These are phyloP conservation scores for Drosophila ustulata DNA, from an alignment of 2,888 invertebrate species.

Conservation along the genomic window DNA sequence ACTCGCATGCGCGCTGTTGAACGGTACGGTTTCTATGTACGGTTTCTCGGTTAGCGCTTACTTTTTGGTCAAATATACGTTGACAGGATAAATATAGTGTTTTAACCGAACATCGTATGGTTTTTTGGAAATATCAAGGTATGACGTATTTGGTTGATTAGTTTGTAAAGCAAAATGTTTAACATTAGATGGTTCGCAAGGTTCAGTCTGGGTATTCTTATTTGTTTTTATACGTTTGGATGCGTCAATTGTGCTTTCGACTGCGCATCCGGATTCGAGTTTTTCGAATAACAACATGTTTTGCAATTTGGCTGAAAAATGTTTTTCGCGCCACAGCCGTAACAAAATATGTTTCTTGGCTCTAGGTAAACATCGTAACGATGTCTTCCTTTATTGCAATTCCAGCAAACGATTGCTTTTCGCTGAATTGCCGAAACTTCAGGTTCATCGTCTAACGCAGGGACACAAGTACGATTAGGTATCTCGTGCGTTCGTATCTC, in stretches of 20 bases:
- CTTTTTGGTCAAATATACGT: too few species aligned
- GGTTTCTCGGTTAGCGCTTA: too few species aligned
- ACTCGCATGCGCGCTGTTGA: background rate
- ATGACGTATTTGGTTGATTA: too few species aligned
- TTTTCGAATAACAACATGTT: background rate
- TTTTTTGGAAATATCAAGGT: background rate
- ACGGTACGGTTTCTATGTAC: background rate
- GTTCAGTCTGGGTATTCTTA: background rate
- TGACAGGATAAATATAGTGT: too few species aligned
- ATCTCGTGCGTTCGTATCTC: background rate
- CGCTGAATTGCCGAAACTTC: background rate
- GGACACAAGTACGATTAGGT: background rate
- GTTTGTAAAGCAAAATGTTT: too few species aligned
- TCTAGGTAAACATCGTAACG: background rate
- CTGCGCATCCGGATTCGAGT: background rate
- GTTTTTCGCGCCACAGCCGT: background rate
- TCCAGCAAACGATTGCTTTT: background rate
- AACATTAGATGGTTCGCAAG: too few species aligned
- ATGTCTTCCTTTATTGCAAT: background rate
- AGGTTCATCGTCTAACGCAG: background rate
- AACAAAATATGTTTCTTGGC: background rate
- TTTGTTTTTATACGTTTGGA: background rate
- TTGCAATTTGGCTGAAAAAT: background rate
- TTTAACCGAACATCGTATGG: constrained; percentile 2
- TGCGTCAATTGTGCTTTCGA: background rate